These are phyloP conservation scores for Pseudotriccus pelzelni DNA, from an alignment of 2,797 vertebrate genomes.

Conservation along the genomic window DNA sequence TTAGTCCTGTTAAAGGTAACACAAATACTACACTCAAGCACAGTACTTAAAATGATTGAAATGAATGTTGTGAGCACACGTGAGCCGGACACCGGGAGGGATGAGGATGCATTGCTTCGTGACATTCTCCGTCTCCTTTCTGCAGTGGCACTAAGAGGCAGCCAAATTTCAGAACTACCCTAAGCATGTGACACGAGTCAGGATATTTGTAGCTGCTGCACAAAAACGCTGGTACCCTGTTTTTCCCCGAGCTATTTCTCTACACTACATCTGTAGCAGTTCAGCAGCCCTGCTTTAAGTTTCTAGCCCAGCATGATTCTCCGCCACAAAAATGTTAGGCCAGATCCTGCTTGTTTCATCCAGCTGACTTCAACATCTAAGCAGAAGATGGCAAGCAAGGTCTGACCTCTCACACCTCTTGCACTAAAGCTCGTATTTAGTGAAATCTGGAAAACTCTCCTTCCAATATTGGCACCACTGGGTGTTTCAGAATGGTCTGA, in stretches of 20 bases:
- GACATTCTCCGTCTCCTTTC: not conserved
- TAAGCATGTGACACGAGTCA: not conserved
- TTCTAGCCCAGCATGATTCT: not conserved
- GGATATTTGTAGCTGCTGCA: not conserved
- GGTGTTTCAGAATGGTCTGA: not conserved
- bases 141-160: not conserved
- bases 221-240: not conserved
- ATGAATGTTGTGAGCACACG: slow-evolving; percentile 50
- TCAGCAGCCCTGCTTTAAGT: not conserved
- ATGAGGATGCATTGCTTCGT: not conserved
- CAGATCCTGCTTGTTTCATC: not conserved
- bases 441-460: not conserved
- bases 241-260: not conserved
- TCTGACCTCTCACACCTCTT: not conserved
- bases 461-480: not conserved
- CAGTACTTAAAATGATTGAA: slow-evolving; percentile 67
- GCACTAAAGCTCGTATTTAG: not conserved
- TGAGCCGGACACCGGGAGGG: slow-evolving; percentile 3
- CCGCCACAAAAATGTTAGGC: not conserved
- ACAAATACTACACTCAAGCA: slow-evolving; percentile 75
- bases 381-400: not conserved
- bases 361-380: not conserved
- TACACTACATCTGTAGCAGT: not conserved
- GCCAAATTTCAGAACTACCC: slow-evolving; percentile 14
- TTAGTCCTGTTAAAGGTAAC: slow-evolving; percentile 74